Percentiles rank a stretch among this genome's conserved stretches.
Conservation (phyloP, 2,797 vertebrate genomes). For the Poecilia velifera region DNA sequence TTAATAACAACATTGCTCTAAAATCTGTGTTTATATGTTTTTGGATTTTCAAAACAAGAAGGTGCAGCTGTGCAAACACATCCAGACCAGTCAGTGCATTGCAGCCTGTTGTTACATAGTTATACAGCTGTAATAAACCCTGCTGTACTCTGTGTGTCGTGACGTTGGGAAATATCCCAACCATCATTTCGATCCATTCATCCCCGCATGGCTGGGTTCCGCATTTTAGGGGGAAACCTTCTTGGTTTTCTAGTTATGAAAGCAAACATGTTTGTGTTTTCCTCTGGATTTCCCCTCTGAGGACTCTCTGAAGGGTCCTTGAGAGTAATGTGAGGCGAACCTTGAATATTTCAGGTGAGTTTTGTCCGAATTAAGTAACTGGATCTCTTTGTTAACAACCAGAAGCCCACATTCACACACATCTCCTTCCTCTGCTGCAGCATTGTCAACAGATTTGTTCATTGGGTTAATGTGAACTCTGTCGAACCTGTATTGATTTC, state of each 20-base stretch:
- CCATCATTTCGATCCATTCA: constrained; percentile 46
- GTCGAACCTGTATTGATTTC: not conserved
- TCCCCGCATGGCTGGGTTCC: constrained; percentile 8
- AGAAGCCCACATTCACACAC: not conserved
- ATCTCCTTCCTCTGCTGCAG: not conserved
- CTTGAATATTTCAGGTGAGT: not conserved
- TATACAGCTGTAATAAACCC: constrained; percentile 10
- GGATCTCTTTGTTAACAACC: not conserved
- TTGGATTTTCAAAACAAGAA: not conserved
- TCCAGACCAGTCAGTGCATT: not conserved
- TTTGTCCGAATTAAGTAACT: not conserved
- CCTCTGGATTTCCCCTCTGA: not conserved
- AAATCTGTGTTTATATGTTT: not conserved
- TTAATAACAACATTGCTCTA: not conserved
- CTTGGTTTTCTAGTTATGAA: not conserved
- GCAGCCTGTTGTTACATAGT: constrained; percentile 5
- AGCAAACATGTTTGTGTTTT: not conserved
- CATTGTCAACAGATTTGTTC: not conserved
- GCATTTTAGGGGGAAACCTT: not conserved
- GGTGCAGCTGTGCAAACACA: constrained; percentile 42
- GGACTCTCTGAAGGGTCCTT: constrained; percentile 4
- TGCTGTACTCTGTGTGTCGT: constrained; percentile 5
- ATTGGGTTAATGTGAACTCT: not conserved
- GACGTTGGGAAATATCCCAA: constrained; percentile 36
- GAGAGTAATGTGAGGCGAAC: constrained; percentile 9